A percentile compares a stretch with the other conserved stretches of the same genome.
Evolutionary conservation across 2,888 invertebrate genomes (phyloP).

Genomic region (Periphyllus acericola): DNA sequence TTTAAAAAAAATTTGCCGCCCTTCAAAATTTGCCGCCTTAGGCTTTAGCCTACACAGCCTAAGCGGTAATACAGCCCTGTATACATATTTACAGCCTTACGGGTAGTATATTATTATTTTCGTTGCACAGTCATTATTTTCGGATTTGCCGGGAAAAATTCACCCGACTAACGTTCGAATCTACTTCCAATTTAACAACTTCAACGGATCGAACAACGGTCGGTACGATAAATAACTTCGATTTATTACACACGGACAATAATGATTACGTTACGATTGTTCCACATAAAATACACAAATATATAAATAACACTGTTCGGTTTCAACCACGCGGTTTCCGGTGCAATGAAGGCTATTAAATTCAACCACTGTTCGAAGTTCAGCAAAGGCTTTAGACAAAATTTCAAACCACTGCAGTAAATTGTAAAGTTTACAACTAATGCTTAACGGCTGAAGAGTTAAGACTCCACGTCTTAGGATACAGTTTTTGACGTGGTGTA

Average conservation of each 20-base stretch:
- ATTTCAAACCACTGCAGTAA: background rate
- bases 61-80: no score
- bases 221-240: background rate
- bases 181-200: background rate
- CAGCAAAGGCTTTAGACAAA: background rate
- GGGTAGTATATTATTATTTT: no score
- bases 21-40: no score
- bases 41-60: no score
- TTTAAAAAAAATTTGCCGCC: no score
- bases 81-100: no score
- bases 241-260: background rate
- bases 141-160: background rate
- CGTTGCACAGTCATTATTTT: background rate
- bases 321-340: background rate
- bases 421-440: no score
- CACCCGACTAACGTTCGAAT: background rate
- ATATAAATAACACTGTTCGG: background rate
- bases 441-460: no score
- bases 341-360: no score
- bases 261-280: background rate
- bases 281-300: background rate
- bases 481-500: no score
- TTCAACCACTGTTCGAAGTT: background rate
- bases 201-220: background rate
- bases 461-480: no score